Percentiles rank a stretch among this genome's conserved stretches.
Evolutionary conservation across 2,113 vertebrate species (phyloP).

Genomic region (Greenwoodochromis staneri): DNA sequence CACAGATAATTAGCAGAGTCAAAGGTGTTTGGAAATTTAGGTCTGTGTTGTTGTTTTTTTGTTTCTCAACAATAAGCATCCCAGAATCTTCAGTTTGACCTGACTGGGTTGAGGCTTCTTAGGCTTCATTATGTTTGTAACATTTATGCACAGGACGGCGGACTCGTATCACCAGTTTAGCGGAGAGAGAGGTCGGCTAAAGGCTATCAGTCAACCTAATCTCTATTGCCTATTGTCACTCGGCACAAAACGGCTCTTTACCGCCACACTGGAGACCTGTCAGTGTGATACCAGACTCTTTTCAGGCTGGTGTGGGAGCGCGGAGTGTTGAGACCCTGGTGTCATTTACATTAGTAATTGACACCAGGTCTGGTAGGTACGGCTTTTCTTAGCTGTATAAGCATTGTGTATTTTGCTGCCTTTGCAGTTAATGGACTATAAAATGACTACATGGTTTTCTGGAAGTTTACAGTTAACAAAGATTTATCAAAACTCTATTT

Average conservation of each 20-base stretch:
- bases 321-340: not conserved
- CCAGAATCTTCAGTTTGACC: not conserved
- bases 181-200: conserved; percentile 27
- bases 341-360: conserved; percentile 6
- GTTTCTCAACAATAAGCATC: not conserved
- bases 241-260: conserved; percentile 53
- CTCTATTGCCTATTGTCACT: conserved; percentile 40
- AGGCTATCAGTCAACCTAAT: conserved; percentile 40
- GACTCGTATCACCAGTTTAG: conserved; percentile 3
- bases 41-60: not conserved
- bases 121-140: conserved; percentile 51
- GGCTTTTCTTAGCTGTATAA: not conserved
- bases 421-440: not conserved
- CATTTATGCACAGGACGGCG: not conserved
- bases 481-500: not conserved
- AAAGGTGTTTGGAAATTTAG: not conserved
- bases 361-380: not conserved
- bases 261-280: conserved; percentile 15
- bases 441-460: not conserved
- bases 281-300: conserved; percentile 16
- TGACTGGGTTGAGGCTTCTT: conserved; percentile 12
- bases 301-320: not conserved
- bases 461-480: not conserved
- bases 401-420: not conserved
- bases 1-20: conserved; percentile 5